Conservation (phyloP, 2,797 vertebrate species). For the Aldrovandia affinis region DNA sequence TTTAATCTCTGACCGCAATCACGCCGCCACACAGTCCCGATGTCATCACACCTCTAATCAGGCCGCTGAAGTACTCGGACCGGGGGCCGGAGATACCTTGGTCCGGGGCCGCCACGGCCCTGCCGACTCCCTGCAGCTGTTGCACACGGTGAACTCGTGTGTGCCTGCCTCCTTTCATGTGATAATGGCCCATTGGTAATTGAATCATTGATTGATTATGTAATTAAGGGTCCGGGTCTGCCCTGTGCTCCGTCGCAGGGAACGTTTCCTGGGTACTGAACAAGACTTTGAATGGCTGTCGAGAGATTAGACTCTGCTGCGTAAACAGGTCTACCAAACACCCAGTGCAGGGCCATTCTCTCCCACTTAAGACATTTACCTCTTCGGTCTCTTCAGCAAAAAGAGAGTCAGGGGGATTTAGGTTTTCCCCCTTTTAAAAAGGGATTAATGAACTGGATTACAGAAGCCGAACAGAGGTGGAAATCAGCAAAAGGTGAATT, state of each 20-base stretch:
- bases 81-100: conserved; percentile 13
- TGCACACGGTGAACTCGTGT: neutral
- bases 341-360: neutral
- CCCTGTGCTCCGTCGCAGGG: neutral
- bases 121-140: too few species aligned
- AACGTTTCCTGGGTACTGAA: neutral
- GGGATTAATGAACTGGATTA: conserved; percentile 3
- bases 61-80: conserved; percentile 60
- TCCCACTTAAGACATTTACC: neutral
- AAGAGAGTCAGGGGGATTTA: neutral
- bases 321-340: neutral
- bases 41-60: conserved; percentile 75
- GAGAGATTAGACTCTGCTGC: neutral
- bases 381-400: neutral
- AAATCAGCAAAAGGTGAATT: neutral
- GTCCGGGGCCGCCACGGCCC: conserved; percentile 7
- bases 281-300: neutral
- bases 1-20: conserved; percentile 73
- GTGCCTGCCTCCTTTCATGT: neutral
- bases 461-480: neutral
- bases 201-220: neutral
- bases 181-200: neutral
- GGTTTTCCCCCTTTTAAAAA: neutral
- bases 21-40: conserved; percentile 61
- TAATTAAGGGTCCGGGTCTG: neutral